Evolutionary conservation across 2,113 vertebrate genomes (phyloP).

Genomic region (Larimichthys crocea): DNA sequence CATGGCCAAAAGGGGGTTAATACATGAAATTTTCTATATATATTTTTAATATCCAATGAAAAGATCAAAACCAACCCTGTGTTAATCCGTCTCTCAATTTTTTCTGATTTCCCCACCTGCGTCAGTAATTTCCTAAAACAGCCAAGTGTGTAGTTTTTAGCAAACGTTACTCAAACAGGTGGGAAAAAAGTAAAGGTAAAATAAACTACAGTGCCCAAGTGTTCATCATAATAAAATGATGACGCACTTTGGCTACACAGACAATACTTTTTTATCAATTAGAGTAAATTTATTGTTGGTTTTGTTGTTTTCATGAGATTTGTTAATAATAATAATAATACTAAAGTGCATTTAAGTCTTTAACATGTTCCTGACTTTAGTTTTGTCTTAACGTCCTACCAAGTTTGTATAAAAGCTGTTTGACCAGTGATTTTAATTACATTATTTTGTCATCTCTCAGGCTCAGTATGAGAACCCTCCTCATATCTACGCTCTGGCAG

Average conservation of each 20-base stretch:
- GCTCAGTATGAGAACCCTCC: conserved; percentile 99
- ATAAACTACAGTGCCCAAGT: not conserved
- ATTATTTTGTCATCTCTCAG: conserved; percentile 72
- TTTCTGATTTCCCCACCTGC: not conserved
- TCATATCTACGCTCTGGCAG: conserved; percentile 97
- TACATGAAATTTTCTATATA: not conserved
- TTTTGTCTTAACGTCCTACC: conserved; percentile 6
- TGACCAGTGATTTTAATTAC: not conserved
- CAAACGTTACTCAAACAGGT: not conserved
- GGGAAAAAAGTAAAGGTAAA: not conserved
- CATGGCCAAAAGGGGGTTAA: not conserved
- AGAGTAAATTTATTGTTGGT: not conserved
- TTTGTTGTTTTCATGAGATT: not conserved
- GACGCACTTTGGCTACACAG: too few species aligned
- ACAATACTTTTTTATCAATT: not conserved
- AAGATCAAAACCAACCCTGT: not conserved
- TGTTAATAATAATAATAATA: not conserved
- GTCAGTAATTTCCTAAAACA: not conserved
- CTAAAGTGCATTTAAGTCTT: not conserved
- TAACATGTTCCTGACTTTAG: not conserved
- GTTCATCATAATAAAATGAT: not conserved
- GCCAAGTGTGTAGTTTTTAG: not conserved
- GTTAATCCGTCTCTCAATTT: not conserved
- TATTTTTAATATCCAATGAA: not conserved
- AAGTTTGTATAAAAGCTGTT: not conserved